Evolutionary conservation across 2,888 invertebrate genomes (phyloP).

Genomic region (Euspilapteryx auroguttella): DNA sequence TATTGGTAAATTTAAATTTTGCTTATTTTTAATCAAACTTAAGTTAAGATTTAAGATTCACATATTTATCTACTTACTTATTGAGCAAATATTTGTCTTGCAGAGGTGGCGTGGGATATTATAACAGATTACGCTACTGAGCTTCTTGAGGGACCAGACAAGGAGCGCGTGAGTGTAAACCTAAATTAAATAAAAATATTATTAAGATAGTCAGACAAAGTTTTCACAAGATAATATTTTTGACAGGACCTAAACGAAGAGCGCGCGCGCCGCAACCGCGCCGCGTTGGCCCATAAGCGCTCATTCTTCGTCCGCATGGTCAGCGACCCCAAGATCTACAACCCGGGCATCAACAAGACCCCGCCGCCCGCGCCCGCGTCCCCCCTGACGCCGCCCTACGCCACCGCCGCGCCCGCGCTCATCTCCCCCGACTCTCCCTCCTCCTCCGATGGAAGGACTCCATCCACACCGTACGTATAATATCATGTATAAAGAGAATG

Average conservation of each 20-base stretch:
- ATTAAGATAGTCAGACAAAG: background rate
- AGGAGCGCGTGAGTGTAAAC: constrained; percentile 56
- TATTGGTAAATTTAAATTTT: constrained; percentile 58
- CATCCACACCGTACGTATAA: too few relatives aligned
- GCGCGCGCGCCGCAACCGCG: constrained; percentile 72
- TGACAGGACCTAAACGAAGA: constrained; percentile 74
- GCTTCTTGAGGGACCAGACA: constrained; percentile 70
- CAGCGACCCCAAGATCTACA: constrained; percentile 95
- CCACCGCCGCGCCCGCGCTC: constrained; percentile 33
- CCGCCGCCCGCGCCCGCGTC: constrained; percentile 64
- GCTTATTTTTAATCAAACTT: background rate
- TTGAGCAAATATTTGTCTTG: too few relatives aligned
- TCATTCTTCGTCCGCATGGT: constrained; percentile 98
- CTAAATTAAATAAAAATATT: background rate
- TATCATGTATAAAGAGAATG: too few relatives aligned
- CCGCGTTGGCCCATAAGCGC: constrained; percentile 85
- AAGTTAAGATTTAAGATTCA: too few relatives aligned
- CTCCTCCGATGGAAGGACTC: too few relatives aligned
- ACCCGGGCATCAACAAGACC: constrained; percentile 84
- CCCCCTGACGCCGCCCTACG: constrained; percentile 46
- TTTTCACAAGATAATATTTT: constrained; percentile 1
- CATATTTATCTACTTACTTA: too few relatives aligned
- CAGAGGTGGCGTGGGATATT: constrained; percentile 83
- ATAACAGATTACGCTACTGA: constrained; percentile 82
- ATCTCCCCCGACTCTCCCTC: constrained; percentile 12